Conservation (phyloP, 2,888 invertebrate species). For the Oxytorus armatus region DNA sequence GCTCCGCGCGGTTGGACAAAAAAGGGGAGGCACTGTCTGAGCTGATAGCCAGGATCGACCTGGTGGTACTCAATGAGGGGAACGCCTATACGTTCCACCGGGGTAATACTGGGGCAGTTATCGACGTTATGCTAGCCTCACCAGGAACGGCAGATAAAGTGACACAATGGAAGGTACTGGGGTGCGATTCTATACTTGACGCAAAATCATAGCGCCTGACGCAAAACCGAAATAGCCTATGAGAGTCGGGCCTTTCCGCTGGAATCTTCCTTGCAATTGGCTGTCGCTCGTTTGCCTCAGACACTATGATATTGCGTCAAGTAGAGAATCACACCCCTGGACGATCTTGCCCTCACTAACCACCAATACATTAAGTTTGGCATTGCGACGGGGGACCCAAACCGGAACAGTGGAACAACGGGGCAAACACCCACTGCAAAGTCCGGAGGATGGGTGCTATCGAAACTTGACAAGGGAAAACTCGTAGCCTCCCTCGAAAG, state of each 20-base stretch:
- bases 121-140: slow-evolving; percentile 41
- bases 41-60: slow-evolving; percentile 34
- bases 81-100: slow-evolving; percentile 34
- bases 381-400: background rate
- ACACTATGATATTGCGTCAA: too few relatives aligned
- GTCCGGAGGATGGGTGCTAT: slow-evolving; percentile 10
- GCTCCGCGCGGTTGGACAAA: too few relatives aligned
- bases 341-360: slow-evolving; percentile 59
- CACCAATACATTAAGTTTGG: slow-evolving; percentile 57
- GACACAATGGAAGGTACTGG: slow-evolving; percentile 47
- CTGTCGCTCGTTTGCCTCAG: too few relatives aligned
- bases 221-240: too few relatives aligned
- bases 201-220: too few relatives aligned
- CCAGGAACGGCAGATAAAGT: slow-evolving; percentile 13
- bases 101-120: slow-evolving; percentile 33
- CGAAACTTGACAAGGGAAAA: background rate
- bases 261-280: too few relatives aligned
- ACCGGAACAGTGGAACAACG: background rate
- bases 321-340: too few relatives aligned
- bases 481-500: background rate
- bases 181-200: too few relatives aligned
- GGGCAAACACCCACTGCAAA: background rate
- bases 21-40: slow-evolving; percentile 48
- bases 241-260: too few relatives aligned
- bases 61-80: slow-evolving; percentile 50